Base-by-base conservation (phyloP, 2,888 invertebrate genomes). In the Diaphora mendica region DNA sequence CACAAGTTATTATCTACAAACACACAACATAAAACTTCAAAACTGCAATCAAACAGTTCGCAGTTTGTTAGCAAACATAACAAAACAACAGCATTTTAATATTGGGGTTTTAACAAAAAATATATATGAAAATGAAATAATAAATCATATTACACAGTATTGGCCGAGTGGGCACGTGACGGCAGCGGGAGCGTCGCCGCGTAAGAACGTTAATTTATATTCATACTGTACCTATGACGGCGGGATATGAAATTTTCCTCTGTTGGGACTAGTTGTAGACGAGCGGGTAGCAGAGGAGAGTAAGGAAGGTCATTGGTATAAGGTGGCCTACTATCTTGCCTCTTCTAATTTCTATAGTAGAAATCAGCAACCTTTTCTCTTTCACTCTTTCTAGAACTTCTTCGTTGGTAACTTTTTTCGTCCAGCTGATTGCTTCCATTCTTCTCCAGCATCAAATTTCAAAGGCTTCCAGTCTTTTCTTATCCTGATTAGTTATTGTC, bases 131-230 rank as follows among this genome's bases (percentile, higher is more conserved):
- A 88, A 87, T 88, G 73, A 87, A 86, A 87, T 81, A 83, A 85
- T 89, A 88, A 89, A 88, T 88, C 87, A 84, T 79, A 74, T 65
- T 62, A 76, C 74, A 77, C 79, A 67, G 85, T 82, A 86, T 84
- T 83, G 83, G 81, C 80, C 84, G 84, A 79, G 77, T 76, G 87
- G 85, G 77, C 79, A 79, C 74, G 83, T 77, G 68, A 77, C 81
- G 81, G 77, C 17, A 30, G 62, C 30, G 30, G 62, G 62, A 26
- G 17, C 88, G 81, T 77, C 88, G 84, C 81, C 85, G 79, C 85
- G 85, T 90, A 89, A 90, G 91, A 90, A 89, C 89, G 80, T 87
- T 90, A 87, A 91, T 91, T 90, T 89, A 90, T 90, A 86, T 87
- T 83, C 87, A 73, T 85, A 82, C 83, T 83, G 77, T 80, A 80